These are phyloP conservation scores for Lottia scabra DNA, from an alignment of 2,888 invertebrate genomes.

Conservation along the genomic window DNA sequence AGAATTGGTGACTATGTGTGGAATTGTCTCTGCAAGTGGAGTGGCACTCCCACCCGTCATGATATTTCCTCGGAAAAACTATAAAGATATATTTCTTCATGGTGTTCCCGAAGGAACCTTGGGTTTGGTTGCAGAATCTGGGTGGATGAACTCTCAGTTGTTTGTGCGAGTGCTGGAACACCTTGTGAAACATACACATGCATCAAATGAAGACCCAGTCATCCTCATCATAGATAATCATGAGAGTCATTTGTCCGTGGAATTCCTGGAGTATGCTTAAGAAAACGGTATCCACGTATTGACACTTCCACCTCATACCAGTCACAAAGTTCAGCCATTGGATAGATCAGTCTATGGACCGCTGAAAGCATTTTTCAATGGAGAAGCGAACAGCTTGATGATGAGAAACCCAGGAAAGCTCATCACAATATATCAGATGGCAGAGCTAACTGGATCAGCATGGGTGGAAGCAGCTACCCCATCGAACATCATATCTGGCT, in stretches of 20 bases:
- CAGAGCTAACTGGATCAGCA: constrained; percentile 8
- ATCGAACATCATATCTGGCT: constrained; percentile 9
- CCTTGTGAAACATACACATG: constrained; percentile 12
- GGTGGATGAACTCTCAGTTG: constrained; percentile 24
- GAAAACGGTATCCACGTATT: constrained; percentile 17
- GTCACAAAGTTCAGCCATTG: constrained; percentile 23
- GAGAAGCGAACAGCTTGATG: constrained; percentile 18
- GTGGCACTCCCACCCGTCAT: constrained; percentile 19
- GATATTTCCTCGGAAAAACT: constrained; percentile 25
- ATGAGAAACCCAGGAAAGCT: constrained; percentile 16
- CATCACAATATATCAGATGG: constrained; percentile 21
- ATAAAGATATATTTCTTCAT: constrained; percentile 9
- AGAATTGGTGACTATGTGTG: too few species aligned
- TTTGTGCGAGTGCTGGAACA: constrained; percentile 17
- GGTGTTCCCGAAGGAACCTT: constrained; percentile 20
- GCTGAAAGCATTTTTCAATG: constrained; percentile 20
- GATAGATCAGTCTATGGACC: constrained; percentile 20
- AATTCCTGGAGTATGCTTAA: background rate
- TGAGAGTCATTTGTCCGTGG: background rate
- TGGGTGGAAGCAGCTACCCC: constrained; percentile 18
- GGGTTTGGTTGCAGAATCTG: constrained; percentile 15
- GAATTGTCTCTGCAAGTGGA: too few species aligned
- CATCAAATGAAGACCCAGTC: constrained; percentile 15
- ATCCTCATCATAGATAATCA: constrained; percentile 18
- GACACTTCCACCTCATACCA: constrained; percentile 22